A percentile compares a stretch with the other conserved stretches of the same genome.
These are phyloP conservation scores for Chloroceryle amazona DNA, from an alignment of 2,797 vertebrate genomes.

Conservation along the genomic window DNA sequence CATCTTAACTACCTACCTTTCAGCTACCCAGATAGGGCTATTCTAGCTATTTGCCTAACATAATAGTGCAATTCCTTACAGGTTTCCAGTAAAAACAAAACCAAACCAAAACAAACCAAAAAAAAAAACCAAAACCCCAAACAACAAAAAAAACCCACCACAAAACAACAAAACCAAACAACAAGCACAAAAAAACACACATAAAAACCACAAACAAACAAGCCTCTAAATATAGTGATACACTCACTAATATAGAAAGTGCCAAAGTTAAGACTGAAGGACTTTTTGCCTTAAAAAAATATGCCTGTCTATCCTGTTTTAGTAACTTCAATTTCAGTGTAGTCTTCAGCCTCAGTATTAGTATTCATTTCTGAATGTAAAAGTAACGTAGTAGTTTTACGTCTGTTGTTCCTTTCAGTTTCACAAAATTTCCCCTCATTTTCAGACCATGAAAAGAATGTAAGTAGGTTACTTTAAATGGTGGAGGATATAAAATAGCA, in stretches of 20 bases:
- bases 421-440: constrained; percentile 8
- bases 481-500: not conserved
- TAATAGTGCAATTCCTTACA: not conserved
- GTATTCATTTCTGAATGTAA: constrained; percentile 1
- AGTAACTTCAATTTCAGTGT: not conserved
- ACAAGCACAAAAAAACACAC: too few species aligned
- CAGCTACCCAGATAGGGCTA: not conserved
- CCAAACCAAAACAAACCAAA: too few species aligned
- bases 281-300: not conserved
- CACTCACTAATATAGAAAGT: not conserved
- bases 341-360: not conserved
- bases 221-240: too few species aligned
- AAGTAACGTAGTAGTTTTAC: constrained; percentile 30
- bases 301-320: not conserved
- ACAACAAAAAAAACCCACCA: too few species aligned
- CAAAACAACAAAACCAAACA: too few species aligned
- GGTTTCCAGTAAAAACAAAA: not conserved
- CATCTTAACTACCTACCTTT: not conserved
- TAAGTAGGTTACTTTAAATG: not conserved
- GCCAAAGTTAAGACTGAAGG: not conserved
- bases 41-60: not conserved
- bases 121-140: too few species aligned
- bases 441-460: not conserved
- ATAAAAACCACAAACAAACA: too few species aligned
- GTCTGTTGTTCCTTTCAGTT: constrained; percentile 22